Evolutionary conservation across 2,113 vertebrate genomes (phyloP).

Genomic region (Colinus virginianus): DNA sequence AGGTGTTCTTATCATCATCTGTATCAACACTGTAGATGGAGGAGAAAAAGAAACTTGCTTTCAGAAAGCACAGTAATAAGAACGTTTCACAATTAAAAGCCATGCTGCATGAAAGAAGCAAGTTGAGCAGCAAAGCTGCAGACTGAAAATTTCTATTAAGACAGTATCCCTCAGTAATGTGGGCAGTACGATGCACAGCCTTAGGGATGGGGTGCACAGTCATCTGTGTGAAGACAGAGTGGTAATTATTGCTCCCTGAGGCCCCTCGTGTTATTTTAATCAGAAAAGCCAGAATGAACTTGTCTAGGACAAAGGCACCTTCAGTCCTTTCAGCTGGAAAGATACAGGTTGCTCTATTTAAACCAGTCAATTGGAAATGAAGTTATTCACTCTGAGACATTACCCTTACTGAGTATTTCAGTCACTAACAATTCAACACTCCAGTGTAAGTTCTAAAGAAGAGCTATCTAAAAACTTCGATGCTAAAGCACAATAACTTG

Average conservation of each 20-base stretch:
- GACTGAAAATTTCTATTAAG: background rate
- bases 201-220: background rate
- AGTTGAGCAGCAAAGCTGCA: background rate
- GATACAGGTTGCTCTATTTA: constrained; percentile 25
- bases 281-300: constrained; percentile 21
- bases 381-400: background rate
- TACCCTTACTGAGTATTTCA: background rate
- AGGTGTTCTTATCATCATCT: background rate
- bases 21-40: background rate
- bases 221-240: background rate
- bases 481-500: background rate
- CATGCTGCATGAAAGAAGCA: background rate
- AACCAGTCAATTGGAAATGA: background rate
- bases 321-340: constrained; percentile 25
- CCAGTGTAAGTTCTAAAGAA: constrained; percentile 3
- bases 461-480: background rate
- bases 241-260: background rate
- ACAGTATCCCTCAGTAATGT: background rate
- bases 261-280: constrained; percentile 26
- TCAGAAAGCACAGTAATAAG: background rate
- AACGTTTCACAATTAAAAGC: background rate
- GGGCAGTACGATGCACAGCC: background rate
- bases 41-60: background rate
- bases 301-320: constrained; percentile 16
- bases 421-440: constrained; percentile 30